Percentiles rank a stretch among this genome's conserved stretches.
phyloP scores from a whole-genome alignment of 2,888 invertebrate species.

The Strigamia transsilvanica region DNA sequence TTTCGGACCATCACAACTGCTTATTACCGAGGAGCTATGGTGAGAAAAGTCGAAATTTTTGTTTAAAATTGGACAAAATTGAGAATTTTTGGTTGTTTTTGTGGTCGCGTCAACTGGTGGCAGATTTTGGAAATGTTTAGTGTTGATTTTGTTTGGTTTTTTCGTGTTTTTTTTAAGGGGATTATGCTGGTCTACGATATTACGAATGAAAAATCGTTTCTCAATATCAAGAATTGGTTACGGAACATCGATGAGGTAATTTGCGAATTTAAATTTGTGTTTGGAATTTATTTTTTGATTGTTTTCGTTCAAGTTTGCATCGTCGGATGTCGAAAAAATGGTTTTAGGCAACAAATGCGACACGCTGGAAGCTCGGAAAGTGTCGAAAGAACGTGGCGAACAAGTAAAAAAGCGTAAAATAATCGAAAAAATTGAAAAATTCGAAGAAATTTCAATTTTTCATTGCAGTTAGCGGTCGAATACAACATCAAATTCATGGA shows the following conservation, averaged over 20 bases:
- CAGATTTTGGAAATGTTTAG: no score
- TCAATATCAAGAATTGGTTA: conserved; percentile 99
- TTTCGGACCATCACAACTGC: conserved; percentile 99
- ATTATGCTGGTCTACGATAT: conserved; percentile 99
- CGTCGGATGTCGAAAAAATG: conserved; percentile 99
- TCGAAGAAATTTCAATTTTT: not conserved
- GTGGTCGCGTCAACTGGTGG: not conserved
- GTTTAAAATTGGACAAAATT: not conserved
- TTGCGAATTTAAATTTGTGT: not conserved
- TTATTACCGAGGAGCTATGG: conserved; percentile 99
- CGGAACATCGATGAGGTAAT: conserved; percentile 91
- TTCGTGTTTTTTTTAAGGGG: conserved; percentile 68
- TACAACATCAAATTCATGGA: conserved; percentile 99
- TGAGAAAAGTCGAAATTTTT: conserved; percentile 57
- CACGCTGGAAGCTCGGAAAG: conserved; percentile 93
- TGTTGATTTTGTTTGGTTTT: not conserved
- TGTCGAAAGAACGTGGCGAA: conserved; percentile 95
- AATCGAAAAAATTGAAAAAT: not conserved
- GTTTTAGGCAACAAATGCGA: conserved; percentile 99
- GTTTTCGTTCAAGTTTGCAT: conserved; percentile 75
- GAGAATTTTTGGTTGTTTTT: no score
- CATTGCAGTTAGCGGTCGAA: conserved; percentile 82
- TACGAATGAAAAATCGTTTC: conserved; percentile 98
- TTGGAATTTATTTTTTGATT: not conserved
- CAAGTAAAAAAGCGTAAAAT: conserved; percentile 62